Percentiles rank a stretch among this genome's conserved stretches.
Evolutionary conservation across 1,140 invertebrate genomes (phyloP).

Genomic region (Drosophila pachea): DNA sequence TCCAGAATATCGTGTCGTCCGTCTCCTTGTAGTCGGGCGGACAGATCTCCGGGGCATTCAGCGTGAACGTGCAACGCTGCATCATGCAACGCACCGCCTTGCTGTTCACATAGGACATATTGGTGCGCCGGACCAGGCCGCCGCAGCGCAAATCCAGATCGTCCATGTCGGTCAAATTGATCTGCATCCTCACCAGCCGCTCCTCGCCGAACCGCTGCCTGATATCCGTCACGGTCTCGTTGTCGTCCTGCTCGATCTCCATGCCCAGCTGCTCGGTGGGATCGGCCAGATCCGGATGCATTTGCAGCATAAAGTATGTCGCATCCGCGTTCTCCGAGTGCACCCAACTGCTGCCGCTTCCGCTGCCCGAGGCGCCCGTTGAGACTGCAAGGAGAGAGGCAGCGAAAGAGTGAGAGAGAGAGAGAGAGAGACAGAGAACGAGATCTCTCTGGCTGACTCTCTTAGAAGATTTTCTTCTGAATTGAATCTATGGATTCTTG

Average conservation of each 20-base stretch:
- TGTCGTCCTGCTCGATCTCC: conserved; percentile 85
- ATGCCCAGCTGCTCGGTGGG: conserved; percentile 86
- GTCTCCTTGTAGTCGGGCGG: conserved; percentile 87
- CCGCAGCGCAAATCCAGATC: conserved; percentile 86
- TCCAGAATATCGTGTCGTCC: conserved; percentile 87
- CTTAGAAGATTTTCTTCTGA: too few species aligned
- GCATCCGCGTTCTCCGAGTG: conserved; percentile 79
- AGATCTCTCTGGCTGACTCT: too few species aligned
- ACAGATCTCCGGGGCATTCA: conserved; percentile 85
- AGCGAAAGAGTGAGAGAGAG: neutral
- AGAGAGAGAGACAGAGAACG: conserved; percentile 34
- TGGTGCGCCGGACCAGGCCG: conserved; percentile 83
- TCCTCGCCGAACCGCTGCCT: conserved; percentile 84
- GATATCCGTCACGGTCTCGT: conserved; percentile 83
- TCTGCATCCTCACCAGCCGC: conserved; percentile 81
- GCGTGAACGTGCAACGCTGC: conserved; percentile 83
- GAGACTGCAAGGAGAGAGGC: conserved; percentile 36
- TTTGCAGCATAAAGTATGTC: conserved; percentile 83
- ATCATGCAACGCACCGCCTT: conserved; percentile 84
- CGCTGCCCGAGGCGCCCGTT: conserved; percentile 38
- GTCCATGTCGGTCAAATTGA: conserved; percentile 85
- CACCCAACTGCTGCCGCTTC: conserved; percentile 62
- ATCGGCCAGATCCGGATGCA: conserved; percentile 85
- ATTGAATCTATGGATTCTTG: too few species aligned
- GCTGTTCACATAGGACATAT: conserved; percentile 81